phyloP scores from a whole-genome alignment of 2,797 vertebrate genomes.

The Catharus ustulatus region DNA sequence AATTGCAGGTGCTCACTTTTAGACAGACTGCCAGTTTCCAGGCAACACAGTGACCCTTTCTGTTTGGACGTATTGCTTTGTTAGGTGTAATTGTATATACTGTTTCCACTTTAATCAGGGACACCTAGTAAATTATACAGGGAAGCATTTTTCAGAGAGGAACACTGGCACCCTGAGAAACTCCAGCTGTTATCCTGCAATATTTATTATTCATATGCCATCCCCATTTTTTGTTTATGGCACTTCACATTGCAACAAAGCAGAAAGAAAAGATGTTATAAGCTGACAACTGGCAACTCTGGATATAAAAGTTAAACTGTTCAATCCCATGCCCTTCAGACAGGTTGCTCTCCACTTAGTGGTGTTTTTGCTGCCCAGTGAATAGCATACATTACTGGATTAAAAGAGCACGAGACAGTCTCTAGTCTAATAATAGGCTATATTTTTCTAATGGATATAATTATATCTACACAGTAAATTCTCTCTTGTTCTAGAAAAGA shows the following conservation, averaged over 20 bases:
- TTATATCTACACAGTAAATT: not conserved
- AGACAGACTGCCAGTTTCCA: conserved; percentile 66
- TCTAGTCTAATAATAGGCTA: not conserved
- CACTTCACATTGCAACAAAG: conserved; percentile 9
- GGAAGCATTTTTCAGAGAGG: not conserved
- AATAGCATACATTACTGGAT: not conserved
- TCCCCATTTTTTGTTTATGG: not conserved
- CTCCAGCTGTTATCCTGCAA: conserved; percentile 40
- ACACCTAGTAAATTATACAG: conserved; percentile 57
- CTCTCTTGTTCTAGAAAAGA: not conserved
- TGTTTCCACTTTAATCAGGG: conserved; percentile 13
- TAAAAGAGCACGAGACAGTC: not conserved
- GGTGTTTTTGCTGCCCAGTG: not conserved
- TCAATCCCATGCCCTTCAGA: not conserved
- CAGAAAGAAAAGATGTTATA: conserved; percentile 11
- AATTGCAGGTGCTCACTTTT: not conserved
- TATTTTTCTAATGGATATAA: not conserved
- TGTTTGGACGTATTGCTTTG: conserved; percentile 42
- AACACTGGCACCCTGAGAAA: conserved; percentile 2
- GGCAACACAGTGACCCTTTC: conserved; percentile 67
- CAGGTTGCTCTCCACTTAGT: not conserved
- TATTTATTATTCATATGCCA: conserved; percentile 57
- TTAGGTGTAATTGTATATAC: conserved; percentile 53
- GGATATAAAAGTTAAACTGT: not conserved
- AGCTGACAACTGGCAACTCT: not conserved